Percentiles rank a stretch among this genome's conserved stretches.
Evolutionary conservation across 2,113 vertebrate species (phyloP).

Genomic region (Tachysurus vachellii): DNA sequence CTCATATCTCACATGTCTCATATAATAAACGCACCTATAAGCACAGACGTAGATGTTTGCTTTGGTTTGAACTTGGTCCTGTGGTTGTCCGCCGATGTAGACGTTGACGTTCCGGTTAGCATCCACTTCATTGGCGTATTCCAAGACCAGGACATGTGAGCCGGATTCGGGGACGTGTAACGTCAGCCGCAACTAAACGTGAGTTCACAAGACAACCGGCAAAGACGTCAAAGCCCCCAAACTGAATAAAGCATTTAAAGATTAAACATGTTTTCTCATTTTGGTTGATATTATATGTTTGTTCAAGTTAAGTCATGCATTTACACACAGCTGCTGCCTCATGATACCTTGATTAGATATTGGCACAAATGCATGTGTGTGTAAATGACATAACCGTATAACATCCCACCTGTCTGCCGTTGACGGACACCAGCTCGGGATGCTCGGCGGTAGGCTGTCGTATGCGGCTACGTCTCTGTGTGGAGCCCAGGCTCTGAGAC

Average conservation of each 20-base stretch:
- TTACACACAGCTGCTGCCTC: too few relatives aligned
- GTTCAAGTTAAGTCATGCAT: too few relatives aligned
- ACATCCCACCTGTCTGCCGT: constrained; percentile 80
- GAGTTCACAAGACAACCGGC: background rate
- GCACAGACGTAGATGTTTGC: constrained; percentile 86
- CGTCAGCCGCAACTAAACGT: constrained; percentile 69
- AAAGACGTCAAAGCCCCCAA: background rate
- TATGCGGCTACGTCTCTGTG: constrained; percentile 66
- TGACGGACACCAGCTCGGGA: constrained; percentile 80
- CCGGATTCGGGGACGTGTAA: constrained; percentile 76
- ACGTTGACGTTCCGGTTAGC: constrained; percentile 70
- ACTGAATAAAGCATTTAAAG: background rate
- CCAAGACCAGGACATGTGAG: constrained; percentile 79
- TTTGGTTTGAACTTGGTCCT: constrained; percentile 65
- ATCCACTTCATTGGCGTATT: constrained; percentile 80
- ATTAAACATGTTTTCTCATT: background rate
- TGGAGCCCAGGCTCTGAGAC: constrained; percentile 70
- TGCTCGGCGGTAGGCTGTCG: constrained; percentile 71
- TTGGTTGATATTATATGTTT: too few relatives aligned
- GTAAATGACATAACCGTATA: too few relatives aligned
- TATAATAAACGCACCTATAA: constrained; percentile 76
- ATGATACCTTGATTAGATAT: too few relatives aligned
- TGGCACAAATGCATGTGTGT: too few relatives aligned
- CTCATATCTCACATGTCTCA: background rate
- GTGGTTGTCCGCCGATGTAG: constrained; percentile 60